phyloP scores from a whole-genome alignment of 2,888 invertebrate species.

The Dryobotodes eremita region DNA sequence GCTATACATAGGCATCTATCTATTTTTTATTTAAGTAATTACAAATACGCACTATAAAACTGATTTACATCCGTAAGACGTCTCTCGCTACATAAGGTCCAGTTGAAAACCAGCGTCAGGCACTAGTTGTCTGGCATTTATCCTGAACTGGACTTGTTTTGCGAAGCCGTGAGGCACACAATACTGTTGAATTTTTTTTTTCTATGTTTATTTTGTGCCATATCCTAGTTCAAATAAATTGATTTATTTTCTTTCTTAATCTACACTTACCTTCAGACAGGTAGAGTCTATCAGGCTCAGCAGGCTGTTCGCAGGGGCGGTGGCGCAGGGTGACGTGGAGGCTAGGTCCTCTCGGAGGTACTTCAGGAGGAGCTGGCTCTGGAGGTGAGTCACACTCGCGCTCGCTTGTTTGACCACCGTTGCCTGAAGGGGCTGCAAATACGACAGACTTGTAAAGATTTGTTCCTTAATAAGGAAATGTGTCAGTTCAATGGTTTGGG shows the following conservation, averaged over 20 bases:
- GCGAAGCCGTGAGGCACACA: not conserved
- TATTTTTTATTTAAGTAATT: not conserved
- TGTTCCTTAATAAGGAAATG: not conserved
- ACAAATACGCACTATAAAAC: not conserved
- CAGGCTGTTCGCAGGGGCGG: slow-evolving; percentile 88
- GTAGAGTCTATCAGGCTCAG: slow-evolving; percentile 87
- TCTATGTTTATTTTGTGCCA: not conserved
- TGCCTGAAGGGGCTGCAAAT: slow-evolving; percentile 63
- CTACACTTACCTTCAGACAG: slow-evolving; percentile 85
- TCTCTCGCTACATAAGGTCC: not conserved
- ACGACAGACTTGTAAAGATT: not conserved
- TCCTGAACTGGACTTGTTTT: not conserved
- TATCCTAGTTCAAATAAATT: not conserved
- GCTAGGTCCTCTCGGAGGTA: slow-evolving; percentile 96
- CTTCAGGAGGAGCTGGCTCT: slow-evolving; percentile 96
- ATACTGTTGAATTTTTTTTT: not conserved
- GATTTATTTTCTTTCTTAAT: not conserved
- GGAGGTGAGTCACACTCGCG: slow-evolving; percentile 94
- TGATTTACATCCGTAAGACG: not conserved
- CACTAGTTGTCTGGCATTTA: not conserved
- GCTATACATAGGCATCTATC: not conserved
- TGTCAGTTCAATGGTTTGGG: not conserved
- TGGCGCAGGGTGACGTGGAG: slow-evolving; percentile 92
- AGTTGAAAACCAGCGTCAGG: not conserved
- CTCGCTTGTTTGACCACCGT: slow-evolving; percentile 85